Base-by-base conservation (phyloP, 2,888 invertebrate genomes). In the Hemicrepidius hirtus region DNA sequence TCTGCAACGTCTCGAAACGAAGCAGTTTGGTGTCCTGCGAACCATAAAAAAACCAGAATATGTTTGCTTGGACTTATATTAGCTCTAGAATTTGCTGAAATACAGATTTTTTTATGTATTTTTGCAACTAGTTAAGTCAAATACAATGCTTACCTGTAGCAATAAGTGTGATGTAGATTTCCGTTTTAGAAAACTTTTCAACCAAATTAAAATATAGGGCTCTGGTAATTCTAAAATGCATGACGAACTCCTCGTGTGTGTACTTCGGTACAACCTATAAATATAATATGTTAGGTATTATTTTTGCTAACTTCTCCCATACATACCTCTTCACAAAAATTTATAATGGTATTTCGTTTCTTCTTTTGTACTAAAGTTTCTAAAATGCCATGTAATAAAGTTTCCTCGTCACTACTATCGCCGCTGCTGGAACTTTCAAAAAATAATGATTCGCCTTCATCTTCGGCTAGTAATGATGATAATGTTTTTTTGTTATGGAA, bases 1-100 rank as follows among this genome's bases (percentile, higher is more conserved):
- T 66, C 66, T 7, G 55, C 53, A 24, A 66, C 53, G 41, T 66
- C 66, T 28, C 66, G 5, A 50, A 28, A 53, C 2, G 28, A 24
- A 3, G 53, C 53, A 0, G 53, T 53, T 13, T 53, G 53, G 7
- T 53, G 53, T 1, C 53, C 53, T 3, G 53, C 24, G 28, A 53
- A 53, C 32, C 53, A 53, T 3, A 53, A 13, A 6, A 64, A 64
- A 7, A 50, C 10, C n/a, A 64, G 49, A 9, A 62, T 28, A 32
- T 62, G 62, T 24, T 62, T 44, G 12, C 1, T 24, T 44, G 60
- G 18, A 21, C 12, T 44, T 2, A 62, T 62, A 16, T 16, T 16
- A 4, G 16, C 16, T 16, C 44, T 13, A 13, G 44, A 44, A 24
- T 44, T 21, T n/a, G 44, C 44, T 44, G 16, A 37, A 37, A 12